phyloP scores from a whole-genome alignment of 2,888 invertebrate genomes.

The Oligia latruncula region DNA sequence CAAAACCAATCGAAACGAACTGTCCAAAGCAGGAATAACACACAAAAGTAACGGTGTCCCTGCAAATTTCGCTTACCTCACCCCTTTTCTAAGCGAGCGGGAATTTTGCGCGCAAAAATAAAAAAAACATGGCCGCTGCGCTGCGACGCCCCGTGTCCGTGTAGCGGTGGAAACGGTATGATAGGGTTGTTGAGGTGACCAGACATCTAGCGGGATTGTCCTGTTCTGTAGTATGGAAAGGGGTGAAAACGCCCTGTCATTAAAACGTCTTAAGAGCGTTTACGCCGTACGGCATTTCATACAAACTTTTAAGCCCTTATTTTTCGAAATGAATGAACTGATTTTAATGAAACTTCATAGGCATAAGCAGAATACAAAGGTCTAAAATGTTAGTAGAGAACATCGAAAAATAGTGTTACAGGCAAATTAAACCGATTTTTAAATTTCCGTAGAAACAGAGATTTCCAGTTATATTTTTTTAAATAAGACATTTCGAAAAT shows the following conservation, averaged over 20 bases:
- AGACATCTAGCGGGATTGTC: conserved; percentile 1
- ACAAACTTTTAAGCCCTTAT: too few species aligned
- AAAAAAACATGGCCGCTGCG: conserved; percentile 51
- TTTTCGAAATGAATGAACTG: too few species aligned
- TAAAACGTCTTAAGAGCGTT: background rate
- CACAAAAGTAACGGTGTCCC: conserved; percentile 31
- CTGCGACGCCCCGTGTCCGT: conserved; percentile 36
- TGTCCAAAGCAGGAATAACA: conserved; percentile 13
- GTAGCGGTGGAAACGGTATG: conserved; percentile 29
- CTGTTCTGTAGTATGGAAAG: background rate
- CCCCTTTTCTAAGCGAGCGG: conserved; percentile 36
- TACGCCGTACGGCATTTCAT: too few species aligned
- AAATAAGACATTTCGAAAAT: too few species aligned
- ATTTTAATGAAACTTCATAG: too few species aligned
- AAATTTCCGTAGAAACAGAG: too few species aligned
- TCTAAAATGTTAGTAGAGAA: too few species aligned
- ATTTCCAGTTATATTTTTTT: too few species aligned
- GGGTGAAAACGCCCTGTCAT: background rate
- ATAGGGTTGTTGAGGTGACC: conserved; percentile 30
- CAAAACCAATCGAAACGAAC: conserved; percentile 29
- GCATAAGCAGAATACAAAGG: too few species aligned
- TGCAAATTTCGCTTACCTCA: conserved; percentile 53
- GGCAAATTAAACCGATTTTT: too few species aligned
- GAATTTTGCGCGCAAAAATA: conserved; percentile 44
- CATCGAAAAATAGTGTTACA: too few species aligned